Base-by-base conservation (phyloP, 2,797 vertebrate genomes). In the Sorex maritimensis region DNA sequence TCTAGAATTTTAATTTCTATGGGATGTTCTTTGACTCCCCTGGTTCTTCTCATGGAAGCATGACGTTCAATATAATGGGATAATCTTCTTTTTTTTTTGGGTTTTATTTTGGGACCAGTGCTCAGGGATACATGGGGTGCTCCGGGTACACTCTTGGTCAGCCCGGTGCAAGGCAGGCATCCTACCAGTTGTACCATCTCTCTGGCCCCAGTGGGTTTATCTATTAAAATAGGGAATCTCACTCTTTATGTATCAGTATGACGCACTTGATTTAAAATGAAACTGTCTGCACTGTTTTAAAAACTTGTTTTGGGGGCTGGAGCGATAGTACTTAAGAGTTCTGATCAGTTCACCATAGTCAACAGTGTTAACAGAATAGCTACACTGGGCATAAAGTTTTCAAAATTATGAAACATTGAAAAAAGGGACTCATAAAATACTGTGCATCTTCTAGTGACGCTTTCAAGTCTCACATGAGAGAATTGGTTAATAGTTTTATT, bases 401-500 rank as follows among this genome's bases (percentile, higher is more conserved):
- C 77, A 88, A 74, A 69, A 65, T 77, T 65, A 12, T 67, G 65
- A 85, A 86, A 55, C 41, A 11, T 30, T 77, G 73, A 41, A n/a
- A 90, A 77, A 68, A 93, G 58, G 21, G 6, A 52, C 41, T 75
- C 68, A 6, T 86, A 74, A 92, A 88, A 38, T 21, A 10, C 17
- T 0, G 4, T 34, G 21, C 7, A 10, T 83, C 2, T 79, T 79
- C 30, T 13, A n/a, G 10, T 52, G 79, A 86, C 4, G 10, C 8
- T 86, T 91, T 72, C 28, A 61, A n/a, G 65, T 26, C 2, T 69
- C 52, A n/a, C 21, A 52, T 44, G 17, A 6, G 83, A n/a, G 14
- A 85, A 26, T 34, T 10, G 46, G 38, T 80, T 86, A n/a, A 30
- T 91, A 49, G 34, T 82, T 90, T 88, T 73, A 58, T 74, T 78